Base-by-base conservation (phyloP, 2,113 vertebrate species). In the Tyrannus savana region DNA sequence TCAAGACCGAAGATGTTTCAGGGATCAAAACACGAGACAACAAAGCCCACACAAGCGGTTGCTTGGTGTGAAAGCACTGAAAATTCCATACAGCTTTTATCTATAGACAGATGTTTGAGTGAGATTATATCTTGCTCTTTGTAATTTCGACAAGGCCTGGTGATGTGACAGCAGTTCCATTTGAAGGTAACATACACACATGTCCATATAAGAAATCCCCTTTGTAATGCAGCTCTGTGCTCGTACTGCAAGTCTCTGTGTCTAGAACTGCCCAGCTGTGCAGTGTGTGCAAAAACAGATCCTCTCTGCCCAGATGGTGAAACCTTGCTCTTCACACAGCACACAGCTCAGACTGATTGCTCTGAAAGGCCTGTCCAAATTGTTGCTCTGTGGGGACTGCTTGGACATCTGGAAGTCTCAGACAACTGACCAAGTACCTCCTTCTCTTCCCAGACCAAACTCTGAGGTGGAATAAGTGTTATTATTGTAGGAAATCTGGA, bases 291-390 rank as follows among this genome's bases (percentile, higher is more conserved):
- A 74, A 13, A 76, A 49, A 25, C 0, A 37, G 33, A 58, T 31
- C 31, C 23, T 5, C 59, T 63, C 42, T 52, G 53, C 69, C 42
- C 68, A 17, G n/a, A 10, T 8, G 37, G 35, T 37, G 56, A n/a
- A 14, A 53, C 5, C 28, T 69, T 41, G 16, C 14, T 31, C 46
- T 58, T 28, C 81, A 12, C 19, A 5, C 7, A 47, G 62, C 47
- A 25, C 28, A n/a, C 0, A 8, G 62, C 52, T 87, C 46, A 50
- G 12, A 5, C n/a, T 0, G 0, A 4, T 10, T 31, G 8, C 47
- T 56, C 76, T 35, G 47, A 39, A 76, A 64, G 27, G 10, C 21
- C 74, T 14, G 24, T 46, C 39, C 35, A 64, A 6, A 41, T 2
- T 10, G 6, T 3, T 81, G 28, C 22, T 84, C 22, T 55, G 5